A percentile compares a stretch with the other conserved stretches of the same genome.
These are phyloP conservation scores for Coremacera marginata DNA, from an alignment of 2,888 invertebrate genomes.

Conservation along the genomic window DNA sequence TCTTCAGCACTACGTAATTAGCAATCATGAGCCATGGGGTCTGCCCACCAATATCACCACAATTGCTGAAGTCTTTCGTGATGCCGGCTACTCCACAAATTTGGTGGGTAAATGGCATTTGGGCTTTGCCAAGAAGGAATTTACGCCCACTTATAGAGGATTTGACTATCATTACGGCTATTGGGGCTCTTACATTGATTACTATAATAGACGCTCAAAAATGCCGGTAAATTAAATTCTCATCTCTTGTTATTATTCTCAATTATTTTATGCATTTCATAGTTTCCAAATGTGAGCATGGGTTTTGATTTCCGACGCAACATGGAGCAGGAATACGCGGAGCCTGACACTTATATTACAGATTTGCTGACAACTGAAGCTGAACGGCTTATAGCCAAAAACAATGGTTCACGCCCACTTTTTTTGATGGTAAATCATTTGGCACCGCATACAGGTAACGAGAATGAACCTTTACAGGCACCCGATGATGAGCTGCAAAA, in stretches of 20 bases:
- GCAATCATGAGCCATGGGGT: slow-evolving; percentile 78
- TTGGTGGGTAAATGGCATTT: slow-evolving; percentile 94
- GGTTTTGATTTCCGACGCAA: slow-evolving; percentile 73
- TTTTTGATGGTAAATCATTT: slow-evolving; percentile 85
- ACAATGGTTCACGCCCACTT: slow-evolving; percentile 73
- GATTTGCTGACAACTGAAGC: slow-evolving; percentile 79
- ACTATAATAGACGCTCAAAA: slow-evolving; percentile 76
- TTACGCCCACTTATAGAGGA: slow-evolving; percentile 79
- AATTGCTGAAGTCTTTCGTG: slow-evolving; percentile 77
- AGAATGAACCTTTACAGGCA: slow-evolving; percentile 78
- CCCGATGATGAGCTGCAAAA: slow-evolving; percentile 78
- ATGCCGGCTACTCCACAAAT: slow-evolving; percentile 84
- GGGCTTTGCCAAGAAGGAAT: slow-evolving; percentile 76
- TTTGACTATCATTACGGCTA: slow-evolving; percentile 89
- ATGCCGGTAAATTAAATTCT: slow-evolving; percentile 63
- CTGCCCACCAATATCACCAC: slow-evolving; percentile 78
- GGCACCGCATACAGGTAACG: slow-evolving; percentile 84
- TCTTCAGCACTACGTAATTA: slow-evolving; percentile 79
- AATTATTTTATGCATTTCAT: background rate
- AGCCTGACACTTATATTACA: slow-evolving; percentile 76
- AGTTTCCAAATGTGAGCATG: slow-evolving; percentile 45
- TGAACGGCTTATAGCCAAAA: slow-evolving; percentile 73
- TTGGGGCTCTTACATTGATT: slow-evolving; percentile 85
- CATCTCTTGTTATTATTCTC: background rate
- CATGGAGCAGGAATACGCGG: slow-evolving; percentile 70